Conservation (phyloP, 2,113 vertebrate species). For the Gambusia holbrooki region DNA sequence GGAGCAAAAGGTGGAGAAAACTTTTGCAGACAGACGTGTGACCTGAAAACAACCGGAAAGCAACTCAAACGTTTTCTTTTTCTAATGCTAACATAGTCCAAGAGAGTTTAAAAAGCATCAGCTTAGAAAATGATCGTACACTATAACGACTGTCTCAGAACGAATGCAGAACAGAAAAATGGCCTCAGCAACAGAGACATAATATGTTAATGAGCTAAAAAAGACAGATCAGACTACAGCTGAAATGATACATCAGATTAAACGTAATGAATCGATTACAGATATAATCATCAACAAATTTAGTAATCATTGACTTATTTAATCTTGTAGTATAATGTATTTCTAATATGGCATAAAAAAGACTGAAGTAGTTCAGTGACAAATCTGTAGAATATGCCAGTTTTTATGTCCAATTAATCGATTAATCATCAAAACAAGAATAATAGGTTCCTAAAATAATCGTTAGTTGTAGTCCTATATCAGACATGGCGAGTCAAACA, state of each 20-base stretch:
- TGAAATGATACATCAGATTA: too few species aligned
- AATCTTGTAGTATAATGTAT: too few species aligned
- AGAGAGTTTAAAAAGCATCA: background rate
- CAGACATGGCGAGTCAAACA: background rate
- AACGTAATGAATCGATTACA: too few species aligned
- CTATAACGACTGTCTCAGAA: background rate
- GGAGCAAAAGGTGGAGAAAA: conserved; percentile 1
- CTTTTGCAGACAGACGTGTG: background rate
- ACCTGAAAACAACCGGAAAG: background rate
- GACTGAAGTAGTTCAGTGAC: too few species aligned
- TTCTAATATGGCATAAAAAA: too few species aligned
- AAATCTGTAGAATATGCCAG: too few species aligned
- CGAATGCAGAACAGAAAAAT: background rate
- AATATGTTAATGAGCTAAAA: background rate
- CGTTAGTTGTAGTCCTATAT: too few species aligned
- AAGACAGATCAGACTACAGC: background rate
- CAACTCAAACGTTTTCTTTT: background rate
- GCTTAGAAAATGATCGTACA: background rate
- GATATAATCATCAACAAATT: too few species aligned
- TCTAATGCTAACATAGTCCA: background rate
- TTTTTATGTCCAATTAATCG: too few species aligned
- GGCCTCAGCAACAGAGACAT: background rate
- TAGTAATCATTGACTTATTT: too few species aligned
- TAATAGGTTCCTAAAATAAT: too few species aligned
- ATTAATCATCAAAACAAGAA: too few species aligned